A percentile compares a stretch with the other conserved stretches of the same genome.
These are phyloP conservation scores for Smutsia temminckii DNA, from an alignment of 2,797 vertebrate species.

Conservation along the genomic window DNA sequence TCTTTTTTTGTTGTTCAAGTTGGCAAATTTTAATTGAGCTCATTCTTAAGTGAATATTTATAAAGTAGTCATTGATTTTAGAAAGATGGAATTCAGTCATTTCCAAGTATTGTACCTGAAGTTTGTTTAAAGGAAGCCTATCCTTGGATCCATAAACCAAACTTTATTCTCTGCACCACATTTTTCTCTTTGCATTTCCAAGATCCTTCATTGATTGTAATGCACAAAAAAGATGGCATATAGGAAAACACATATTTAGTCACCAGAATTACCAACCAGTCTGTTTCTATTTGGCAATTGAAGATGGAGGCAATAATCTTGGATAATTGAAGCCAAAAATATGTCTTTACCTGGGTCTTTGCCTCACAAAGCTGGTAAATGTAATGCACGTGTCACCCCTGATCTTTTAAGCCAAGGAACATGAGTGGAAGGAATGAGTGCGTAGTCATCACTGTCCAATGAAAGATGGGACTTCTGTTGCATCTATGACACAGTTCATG, in stretches of 20 bases:
- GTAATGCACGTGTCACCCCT: neutral
- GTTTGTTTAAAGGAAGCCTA: conserved; percentile 43
- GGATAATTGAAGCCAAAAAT: conserved; percentile 11
- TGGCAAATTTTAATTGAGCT: conserved; percentile 42
- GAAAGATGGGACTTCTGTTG: neutral
- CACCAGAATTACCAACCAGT: conserved; percentile 1
- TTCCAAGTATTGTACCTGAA: conserved; percentile 24
- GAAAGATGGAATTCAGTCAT: conserved; percentile 45
- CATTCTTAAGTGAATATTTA: conserved; percentile 54
- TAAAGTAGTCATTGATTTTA: conserved; percentile 60
- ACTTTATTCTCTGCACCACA: conserved; percentile 52
- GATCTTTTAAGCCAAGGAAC: conserved; percentile 24
- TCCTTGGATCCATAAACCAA: conserved; percentile 32
- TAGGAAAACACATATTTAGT: neutral
- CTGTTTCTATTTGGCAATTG: conserved; percentile 50
- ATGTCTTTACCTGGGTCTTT: conserved; percentile 26
- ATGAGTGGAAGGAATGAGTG: neutral
- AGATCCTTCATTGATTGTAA: conserved; percentile 4
- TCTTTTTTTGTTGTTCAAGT: conserved; percentile 35
- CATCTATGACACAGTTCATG: neutral
- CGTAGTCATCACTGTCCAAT: neutral
- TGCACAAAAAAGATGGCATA: neutral
- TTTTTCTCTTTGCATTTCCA: conserved; percentile 56
- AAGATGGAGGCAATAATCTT: conserved; percentile 25
- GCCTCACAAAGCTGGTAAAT: conserved; percentile 54